Conservation (phyloP, 2,113 vertebrate genomes). For the Ictalurus furcatus region DNA sequence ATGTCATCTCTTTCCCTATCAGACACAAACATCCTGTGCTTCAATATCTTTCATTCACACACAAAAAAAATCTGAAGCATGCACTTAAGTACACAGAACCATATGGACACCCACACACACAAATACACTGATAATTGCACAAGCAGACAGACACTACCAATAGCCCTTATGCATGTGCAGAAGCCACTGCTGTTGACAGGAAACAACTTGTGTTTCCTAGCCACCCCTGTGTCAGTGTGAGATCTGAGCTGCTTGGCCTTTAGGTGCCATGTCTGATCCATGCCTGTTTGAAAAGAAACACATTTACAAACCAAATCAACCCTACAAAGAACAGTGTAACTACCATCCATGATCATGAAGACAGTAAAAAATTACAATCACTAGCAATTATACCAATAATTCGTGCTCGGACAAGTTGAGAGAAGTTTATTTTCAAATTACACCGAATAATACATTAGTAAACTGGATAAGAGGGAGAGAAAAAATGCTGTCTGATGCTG, state of each 20-base stretch:
- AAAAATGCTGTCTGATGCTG: conserved; percentile 38
- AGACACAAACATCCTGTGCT: background rate
- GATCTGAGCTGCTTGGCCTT: conserved; percentile 42
- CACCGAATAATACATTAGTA: background rate
- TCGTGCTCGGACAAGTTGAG: background rate
- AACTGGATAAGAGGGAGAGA: conserved; percentile 1
- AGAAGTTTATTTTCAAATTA: background rate
- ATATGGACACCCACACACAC: background rate
- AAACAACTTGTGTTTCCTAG: conserved; percentile 34
- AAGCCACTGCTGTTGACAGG: background rate
- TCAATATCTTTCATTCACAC: conserved; percentile 26
- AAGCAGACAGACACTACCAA: conserved; percentile 34
- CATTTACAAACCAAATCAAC: conserved; percentile 48
- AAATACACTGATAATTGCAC: background rate
- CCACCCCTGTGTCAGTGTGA: conserved; percentile 32
- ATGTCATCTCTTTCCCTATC: background rate
- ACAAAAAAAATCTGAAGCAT: conserved; percentile 3
- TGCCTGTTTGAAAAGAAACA: conserved; percentile 18
- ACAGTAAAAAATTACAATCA: background rate
- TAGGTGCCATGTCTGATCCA: conserved; percentile 15
- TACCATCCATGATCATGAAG: background rate
- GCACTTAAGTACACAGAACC: background rate
- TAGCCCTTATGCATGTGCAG: conserved; percentile 24
- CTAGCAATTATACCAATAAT: background rate
- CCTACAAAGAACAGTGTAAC: background rate